Conservation (phyloP, 2,113 vertebrate genomes). For the Indicator indicator region DNA sequence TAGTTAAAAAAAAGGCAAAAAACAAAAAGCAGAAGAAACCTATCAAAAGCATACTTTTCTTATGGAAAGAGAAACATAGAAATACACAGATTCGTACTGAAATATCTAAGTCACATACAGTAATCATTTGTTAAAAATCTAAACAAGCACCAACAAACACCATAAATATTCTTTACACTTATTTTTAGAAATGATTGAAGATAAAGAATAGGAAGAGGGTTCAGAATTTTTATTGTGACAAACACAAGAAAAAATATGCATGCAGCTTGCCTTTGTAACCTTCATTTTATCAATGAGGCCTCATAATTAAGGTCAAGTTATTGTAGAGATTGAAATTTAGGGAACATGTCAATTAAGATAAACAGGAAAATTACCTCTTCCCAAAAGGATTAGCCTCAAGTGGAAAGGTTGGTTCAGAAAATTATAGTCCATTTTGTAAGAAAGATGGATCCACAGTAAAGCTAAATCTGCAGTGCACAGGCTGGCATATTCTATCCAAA, state of each 20-base stretch:
- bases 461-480: background rate
- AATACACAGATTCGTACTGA: background rate
- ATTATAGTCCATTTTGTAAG: conserved; percentile 33
- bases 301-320: conserved; percentile 62
- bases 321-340: conserved; percentile 54
- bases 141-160: background rate
- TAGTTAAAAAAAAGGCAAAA: background rate
- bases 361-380: conserved; percentile 61
- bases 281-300: conserved; percentile 41
- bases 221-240: background rate
- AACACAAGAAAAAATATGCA: conserved; percentile 12
- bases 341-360: conserved; percentile 54
- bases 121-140: background rate
- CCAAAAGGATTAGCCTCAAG: conserved; percentile 56
- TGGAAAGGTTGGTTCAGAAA: conserved; percentile 47
- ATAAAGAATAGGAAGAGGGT: background rate
- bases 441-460: background rate
- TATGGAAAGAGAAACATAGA: background rate
- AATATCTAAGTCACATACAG: background rate
- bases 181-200: background rate
- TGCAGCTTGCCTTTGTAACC: conserved; percentile 1
- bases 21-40: background rate
- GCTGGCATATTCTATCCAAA: background rate
- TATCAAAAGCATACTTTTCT: background rate
- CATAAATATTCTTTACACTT: background rate